Evolutionary conservation across 2,797 vertebrate genomes (phyloP).

Genomic region (Pseudochromis fuscus): DNA sequence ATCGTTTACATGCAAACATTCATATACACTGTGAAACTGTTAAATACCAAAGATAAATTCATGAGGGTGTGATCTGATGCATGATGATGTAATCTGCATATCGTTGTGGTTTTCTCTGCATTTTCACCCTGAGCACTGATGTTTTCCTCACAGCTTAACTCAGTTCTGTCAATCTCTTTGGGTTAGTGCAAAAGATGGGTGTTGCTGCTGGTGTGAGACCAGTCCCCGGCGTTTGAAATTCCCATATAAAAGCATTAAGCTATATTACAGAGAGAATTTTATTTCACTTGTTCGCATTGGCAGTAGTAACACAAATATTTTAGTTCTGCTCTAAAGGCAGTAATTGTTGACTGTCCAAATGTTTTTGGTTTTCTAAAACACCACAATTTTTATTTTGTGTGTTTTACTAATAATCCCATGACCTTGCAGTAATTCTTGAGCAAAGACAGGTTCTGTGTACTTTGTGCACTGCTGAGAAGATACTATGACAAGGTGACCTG

Average conservation of each 20-base stretch:
- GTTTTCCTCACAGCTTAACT: not conserved
- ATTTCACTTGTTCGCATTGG: not conserved
- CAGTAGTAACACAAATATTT: not conserved
- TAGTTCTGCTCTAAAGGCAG: not conserved
- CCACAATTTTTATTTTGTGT: not conserved
- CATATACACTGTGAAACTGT: too few relatives aligned
- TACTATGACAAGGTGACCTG: not conserved
- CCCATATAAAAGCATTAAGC: not conserved
- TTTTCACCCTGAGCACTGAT: slow-evolving; percentile 13
- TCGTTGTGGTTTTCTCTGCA: slow-evolving; percentile 1
- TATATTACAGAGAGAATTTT: not conserved
- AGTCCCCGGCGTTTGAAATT: slow-evolving; percentile 10
- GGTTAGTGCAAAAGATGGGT: not conserved
- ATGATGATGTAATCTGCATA: slow-evolving; percentile 29
- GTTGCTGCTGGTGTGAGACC: not conserved
- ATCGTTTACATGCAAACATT: not conserved
- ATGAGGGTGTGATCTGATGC: too few relatives aligned
- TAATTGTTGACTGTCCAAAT: not conserved
- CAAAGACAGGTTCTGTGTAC: not conserved
- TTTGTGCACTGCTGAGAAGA: not conserved
- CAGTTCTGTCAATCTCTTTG: not conserved
- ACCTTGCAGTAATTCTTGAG: not conserved
- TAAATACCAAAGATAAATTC: too few relatives aligned
- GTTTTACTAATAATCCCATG: not conserved
- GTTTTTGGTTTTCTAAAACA: not conserved